These are phyloP conservation scores for Drosophila anomalata DNA, from an alignment of 2,888 invertebrate genomes.

Conservation along the genomic window DNA sequence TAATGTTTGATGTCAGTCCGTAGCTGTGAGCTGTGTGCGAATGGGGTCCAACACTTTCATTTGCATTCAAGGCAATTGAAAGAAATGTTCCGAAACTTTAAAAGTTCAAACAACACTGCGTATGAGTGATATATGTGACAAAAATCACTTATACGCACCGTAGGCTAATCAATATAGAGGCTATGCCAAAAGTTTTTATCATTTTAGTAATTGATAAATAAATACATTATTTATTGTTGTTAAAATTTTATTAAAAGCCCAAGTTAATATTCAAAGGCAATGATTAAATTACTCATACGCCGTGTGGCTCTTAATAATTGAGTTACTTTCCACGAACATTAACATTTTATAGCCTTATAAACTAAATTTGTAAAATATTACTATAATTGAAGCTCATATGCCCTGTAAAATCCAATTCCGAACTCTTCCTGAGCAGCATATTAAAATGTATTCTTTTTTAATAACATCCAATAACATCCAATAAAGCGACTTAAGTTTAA, in stretches of 20 bases:
- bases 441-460: slow-evolving; percentile 12
- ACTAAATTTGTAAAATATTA: too few species aligned
- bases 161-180: neutral
- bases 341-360: too few species aligned
- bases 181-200: neutral
- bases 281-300: neutral
- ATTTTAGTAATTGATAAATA: neutral
- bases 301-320: too few species aligned
- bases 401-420: neutral
- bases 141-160: neutral
- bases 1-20: slow-evolving; percentile 47
- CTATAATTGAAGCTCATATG: neutral
- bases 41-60: slow-evolving; percentile 37
- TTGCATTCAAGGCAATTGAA: slow-evolving; percentile 25
- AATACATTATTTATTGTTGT: too few species aligned
- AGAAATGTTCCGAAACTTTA: slow-evolving; percentile 8
- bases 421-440: neutral
- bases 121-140: neutral
- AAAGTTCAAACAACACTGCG: neutral
- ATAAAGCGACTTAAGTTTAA: too few species aligned
- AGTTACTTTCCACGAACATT: too few species aligned
- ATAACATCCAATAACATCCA: too few species aligned
- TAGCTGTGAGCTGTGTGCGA: slow-evolving; percentile 6
- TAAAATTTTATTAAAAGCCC: neutral
- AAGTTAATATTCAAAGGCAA: neutral